Percentiles rank a stretch among this genome's conserved stretches.
phyloP scores from a whole-genome alignment of 2,797 vertebrate genomes.

The Gobionotothen gibberifrons region DNA sequence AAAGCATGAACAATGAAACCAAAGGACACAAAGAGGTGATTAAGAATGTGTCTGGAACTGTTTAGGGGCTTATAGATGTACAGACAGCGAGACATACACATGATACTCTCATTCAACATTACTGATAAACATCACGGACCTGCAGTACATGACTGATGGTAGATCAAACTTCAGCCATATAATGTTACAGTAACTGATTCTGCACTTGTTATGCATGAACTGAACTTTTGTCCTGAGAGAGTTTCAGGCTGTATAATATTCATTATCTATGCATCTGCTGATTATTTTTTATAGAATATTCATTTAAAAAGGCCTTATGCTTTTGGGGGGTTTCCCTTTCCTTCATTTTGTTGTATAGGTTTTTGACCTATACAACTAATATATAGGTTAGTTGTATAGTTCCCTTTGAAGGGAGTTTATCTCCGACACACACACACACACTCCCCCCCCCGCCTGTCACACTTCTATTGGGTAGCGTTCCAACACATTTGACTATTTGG shows the following conservation, averaged over 20 bases:
- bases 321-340: too few relatives aligned
- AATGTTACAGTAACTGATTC: constrained; percentile 7
- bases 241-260: not conserved
- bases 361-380: too few relatives aligned
- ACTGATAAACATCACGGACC: constrained; percentile 12
- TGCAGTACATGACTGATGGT: constrained; percentile 18
- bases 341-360: too few relatives aligned
- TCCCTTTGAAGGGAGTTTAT: too few relatives aligned
- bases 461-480: too few relatives aligned
- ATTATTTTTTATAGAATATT: too few relatives aligned
- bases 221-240: not conserved
- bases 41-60: constrained; percentile 77
- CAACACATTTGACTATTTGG: too few relatives aligned
- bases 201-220: not conserved
- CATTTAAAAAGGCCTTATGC: too few relatives aligned
- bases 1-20: constrained; percentile 64
- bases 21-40: constrained; percentile 70
- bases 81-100: constrained; percentile 59
- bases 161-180: not conserved
- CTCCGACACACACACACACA: too few relatives aligned
- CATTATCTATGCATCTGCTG: too few relatives aligned
- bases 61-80: constrained; percentile 57
- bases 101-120: constrained; percentile 10
- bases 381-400: too few relatives aligned
- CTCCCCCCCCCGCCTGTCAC: too few relatives aligned